Evolutionary conservation across 2,888 invertebrate genomes (phyloP).

Genomic region (Ephialtes manifestator): DNA sequence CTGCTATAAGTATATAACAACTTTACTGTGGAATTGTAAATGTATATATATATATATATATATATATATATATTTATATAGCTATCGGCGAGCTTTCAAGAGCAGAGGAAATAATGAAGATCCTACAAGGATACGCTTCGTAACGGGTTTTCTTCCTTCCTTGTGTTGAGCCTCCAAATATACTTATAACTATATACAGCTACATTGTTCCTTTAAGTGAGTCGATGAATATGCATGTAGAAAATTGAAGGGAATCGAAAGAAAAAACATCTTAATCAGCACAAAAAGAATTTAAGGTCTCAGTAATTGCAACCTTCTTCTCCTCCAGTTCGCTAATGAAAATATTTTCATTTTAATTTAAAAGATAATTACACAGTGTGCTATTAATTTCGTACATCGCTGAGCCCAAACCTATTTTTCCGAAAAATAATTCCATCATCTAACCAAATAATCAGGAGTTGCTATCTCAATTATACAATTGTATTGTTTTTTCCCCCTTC

Average conservation of each 20-base stretch:
- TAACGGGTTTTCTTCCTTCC: neutral
- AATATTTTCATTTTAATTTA: neutral
- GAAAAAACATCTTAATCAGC: neutral
- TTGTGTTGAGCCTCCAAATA: neutral
- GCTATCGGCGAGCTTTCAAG: neutral
- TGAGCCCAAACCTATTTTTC: too few species aligned
- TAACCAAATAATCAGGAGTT: neutral
- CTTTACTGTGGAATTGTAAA: neutral
- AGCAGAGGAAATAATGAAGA: neutral
- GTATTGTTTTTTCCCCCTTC: neutral
- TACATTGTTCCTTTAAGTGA: neutral
- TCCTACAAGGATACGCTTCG: neutral
- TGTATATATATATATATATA: neutral
- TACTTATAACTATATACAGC: neutral
- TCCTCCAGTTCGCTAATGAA: constrained; percentile 2
- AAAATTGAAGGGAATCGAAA: neutral
- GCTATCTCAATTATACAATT: neutral
- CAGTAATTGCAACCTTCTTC: neutral
- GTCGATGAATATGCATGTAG: constrained; percentile 5
- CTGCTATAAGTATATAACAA: neutral
- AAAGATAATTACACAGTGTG: neutral
- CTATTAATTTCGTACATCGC: neutral
- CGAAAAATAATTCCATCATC: neutral
- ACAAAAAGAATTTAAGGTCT: neutral
- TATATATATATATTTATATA: constrained; percentile 1